A percentile compares a stretch with the other conserved stretches of the same genome.
phyloP scores from a whole-genome alignment of 2,797 vertebrate species.

The Silurus aristotelis region DNA sequence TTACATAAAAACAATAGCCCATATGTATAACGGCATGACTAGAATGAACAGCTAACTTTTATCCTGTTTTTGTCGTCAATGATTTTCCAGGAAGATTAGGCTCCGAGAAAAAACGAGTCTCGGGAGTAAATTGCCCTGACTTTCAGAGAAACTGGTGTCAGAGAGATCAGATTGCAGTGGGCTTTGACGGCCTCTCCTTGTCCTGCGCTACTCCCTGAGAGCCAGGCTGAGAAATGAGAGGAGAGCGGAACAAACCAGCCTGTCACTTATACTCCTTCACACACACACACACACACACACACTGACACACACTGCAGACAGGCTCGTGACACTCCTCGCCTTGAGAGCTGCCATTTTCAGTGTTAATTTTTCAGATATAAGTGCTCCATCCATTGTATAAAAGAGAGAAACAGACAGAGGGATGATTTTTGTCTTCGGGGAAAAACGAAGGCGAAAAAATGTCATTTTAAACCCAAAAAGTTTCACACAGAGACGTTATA shows the following conservation, averaged over 20 bases:
- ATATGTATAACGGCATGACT: neutral
- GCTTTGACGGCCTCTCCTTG: conserved; percentile 41
- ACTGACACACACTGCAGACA: conserved; percentile 46
- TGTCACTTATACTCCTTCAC: conserved; percentile 59
- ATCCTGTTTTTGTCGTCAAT: conserved; percentile 12
- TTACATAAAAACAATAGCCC: neutral
- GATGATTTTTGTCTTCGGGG: neutral
- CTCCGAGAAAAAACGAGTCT: conserved; percentile 16
- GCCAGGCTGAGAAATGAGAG: conserved; percentile 55
- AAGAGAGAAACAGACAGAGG: conserved; percentile 47
- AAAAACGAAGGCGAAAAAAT: neutral
- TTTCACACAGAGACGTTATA: neutral
- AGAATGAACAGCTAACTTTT: neutral
- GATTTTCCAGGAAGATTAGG: neutral
- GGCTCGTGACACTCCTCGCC: conserved; percentile 68
- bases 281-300: conserved; percentile 46
- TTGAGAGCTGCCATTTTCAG: conserved; percentile 67
- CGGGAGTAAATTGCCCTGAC: neutral
- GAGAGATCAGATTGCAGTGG: conserved; percentile 37
- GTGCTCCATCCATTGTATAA: conserved; percentile 57
- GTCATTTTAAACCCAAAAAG: neutral
- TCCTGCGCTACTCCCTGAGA: conserved; percentile 43
- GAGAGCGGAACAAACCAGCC: conserved; percentile 65
- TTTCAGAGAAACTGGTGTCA: conserved; percentile 45
- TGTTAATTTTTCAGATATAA: conserved; percentile 71